phyloP scores from a whole-genome alignment of 2,797 vertebrate species.

The Tapera naevia region DNA sequence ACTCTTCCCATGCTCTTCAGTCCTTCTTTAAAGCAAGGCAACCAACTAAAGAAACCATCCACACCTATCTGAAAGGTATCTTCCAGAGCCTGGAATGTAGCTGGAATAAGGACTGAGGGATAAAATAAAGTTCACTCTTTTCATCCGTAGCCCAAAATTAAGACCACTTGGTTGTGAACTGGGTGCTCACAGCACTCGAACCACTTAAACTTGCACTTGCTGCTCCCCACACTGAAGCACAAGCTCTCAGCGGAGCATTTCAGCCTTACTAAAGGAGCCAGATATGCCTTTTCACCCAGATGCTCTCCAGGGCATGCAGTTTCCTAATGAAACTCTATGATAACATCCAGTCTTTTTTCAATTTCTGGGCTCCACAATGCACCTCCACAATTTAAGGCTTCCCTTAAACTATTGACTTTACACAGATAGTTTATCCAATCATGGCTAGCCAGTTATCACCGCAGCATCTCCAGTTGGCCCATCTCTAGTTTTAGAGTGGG shows the following conservation, averaged over 20 bases:
- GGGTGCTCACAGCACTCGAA: not conserved
- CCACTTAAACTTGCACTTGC: accelerated
- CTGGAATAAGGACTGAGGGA: not conserved
- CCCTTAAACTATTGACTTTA: not conserved
- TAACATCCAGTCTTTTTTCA: not conserved
- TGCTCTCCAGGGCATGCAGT: not conserved
- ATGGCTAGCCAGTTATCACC: not conserved
- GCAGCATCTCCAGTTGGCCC: not conserved
- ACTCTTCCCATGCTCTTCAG: not conserved
- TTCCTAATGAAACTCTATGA: not conserved
- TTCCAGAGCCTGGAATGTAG: not conserved
- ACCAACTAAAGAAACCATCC: not conserved
- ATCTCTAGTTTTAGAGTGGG: not conserved
- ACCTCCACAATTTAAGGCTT: not conserved
- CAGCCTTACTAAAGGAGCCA: not conserved
- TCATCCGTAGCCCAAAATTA: not conserved
- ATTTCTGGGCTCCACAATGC: not conserved
- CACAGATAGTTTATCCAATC: not conserved
- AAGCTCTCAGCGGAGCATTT: not conserved
- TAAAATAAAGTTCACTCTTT: not conserved
- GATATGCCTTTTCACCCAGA: accelerated
- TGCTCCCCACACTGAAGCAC: not conserved
- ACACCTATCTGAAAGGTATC: not conserved
- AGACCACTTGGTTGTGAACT: not conserved
- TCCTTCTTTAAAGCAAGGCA: not conserved